Base-by-base conservation (phyloP, 2,113 vertebrate genomes). In the Percina caprodes region DNA sequence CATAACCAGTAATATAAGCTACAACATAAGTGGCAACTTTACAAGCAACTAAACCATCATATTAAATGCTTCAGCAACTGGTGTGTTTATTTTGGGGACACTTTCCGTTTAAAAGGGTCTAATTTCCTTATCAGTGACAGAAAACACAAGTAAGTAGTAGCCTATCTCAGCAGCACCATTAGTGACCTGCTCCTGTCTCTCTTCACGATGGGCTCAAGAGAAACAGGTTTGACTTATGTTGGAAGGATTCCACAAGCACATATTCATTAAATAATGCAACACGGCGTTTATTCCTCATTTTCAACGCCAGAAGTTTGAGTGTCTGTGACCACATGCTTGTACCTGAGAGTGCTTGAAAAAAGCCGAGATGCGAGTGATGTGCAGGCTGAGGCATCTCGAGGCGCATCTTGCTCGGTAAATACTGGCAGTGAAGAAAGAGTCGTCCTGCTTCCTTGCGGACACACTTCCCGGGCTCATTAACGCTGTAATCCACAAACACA, bases 321-420 rank as follows among this genome's bases (percentile, higher is more conserved):
- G 45, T 24, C 42, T 3, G 49, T 3, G 75, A 1, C 49, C 82
- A 51, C 71, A 66, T 30, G 62, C 77, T 74, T 91, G 58, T 96
- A 99, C 97, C 97, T 99, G 97, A 23, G 96, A 95, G 91, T 97
- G 97, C 94, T 96, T 97, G 95, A 96, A 96, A 71, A 96, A 96
- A 69, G 97, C 96, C 73, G 98, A 97, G 94, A 98, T 96, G 94
- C 97, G 97, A 71, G 97, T 99, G 95, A 98, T 97, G 94, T 98
- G 97, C 92, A 99, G 95, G 67, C 97, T 98, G 77, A 99, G 96
- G 93, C 97, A 99, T 89, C 97, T 95, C 88, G 97, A 96, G 56
- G 96, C 93, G 95, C 97, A 99, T 94, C 97, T 95, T 60, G 97
- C 97, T 88, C 96, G 94, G 88, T 93, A 96, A 74, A 97, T 87